Percentiles rank a stretch among this genome's conserved stretches.
These are phyloP conservation scores for Zeus faber DNA, from an alignment of 2,113 vertebrate species.

Conservation along the genomic window DNA sequence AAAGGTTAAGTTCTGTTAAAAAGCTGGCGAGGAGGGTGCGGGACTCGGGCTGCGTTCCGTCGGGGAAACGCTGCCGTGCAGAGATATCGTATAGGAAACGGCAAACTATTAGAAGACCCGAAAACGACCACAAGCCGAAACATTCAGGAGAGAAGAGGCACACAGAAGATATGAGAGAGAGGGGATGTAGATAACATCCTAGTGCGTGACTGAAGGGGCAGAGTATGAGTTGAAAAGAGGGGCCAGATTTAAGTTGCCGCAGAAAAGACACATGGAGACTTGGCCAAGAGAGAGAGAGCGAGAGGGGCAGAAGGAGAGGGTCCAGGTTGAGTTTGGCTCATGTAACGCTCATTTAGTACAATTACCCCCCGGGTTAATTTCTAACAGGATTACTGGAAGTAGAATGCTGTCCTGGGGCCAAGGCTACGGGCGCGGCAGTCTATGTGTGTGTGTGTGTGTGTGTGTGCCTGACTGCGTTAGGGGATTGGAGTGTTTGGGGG, in stretches of 20 bases:
- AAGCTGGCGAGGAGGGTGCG: too few relatives aligned
- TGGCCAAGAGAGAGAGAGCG: constrained; percentile 4
- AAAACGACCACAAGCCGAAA: background rate
- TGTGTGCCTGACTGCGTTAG: constrained; percentile 17
- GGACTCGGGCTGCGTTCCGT: too few relatives aligned
- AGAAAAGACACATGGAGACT: constrained; percentile 4
- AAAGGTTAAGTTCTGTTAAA: too few relatives aligned
- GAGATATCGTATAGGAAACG: too few relatives aligned
- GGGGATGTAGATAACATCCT: constrained; percentile 23
- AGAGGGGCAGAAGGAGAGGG: constrained; percentile 11
- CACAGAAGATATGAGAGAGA: background rate
- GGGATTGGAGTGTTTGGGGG: constrained; percentile 26
- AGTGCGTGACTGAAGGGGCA: constrained; percentile 6
- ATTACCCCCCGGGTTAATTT: constrained; percentile 68
- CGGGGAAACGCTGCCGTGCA: background rate
- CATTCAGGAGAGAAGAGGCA: background rate
- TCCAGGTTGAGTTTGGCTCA: constrained; percentile 39
- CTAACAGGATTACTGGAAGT: constrained; percentile 52
- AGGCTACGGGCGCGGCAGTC: constrained; percentile 6
- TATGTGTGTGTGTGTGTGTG: constrained; percentile 11
- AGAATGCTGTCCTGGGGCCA: constrained; percentile 12
- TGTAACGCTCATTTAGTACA: constrained; percentile 59
- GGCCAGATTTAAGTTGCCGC: constrained; percentile 11
- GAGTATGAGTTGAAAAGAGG: background rate
- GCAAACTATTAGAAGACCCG: too few relatives aligned